Base-by-base conservation (phyloP, 2,113 vertebrate genomes). In the Pavo muticus region DNA sequence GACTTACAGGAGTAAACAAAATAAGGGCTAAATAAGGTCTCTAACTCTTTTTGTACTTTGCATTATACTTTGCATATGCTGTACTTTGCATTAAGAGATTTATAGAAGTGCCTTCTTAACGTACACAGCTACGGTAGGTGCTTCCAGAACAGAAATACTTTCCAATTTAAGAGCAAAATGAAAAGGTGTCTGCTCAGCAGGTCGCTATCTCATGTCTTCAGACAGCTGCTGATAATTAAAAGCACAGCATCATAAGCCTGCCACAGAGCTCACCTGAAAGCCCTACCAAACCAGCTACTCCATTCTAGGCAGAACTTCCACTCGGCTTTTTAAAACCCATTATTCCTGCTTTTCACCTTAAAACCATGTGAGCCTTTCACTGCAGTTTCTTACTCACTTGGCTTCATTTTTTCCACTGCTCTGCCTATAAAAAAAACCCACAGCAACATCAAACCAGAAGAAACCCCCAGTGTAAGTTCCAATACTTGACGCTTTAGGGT, bases 391-490 rank as follows among this genome's bases (percentile, higher is more conserved):
- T 17, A 72, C 30, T 30, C 24, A 11, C 35, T 60, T 47, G 32
- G 42, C 35, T 86, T 70, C 32, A 10, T 50, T 39, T 65, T 7
- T 25, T 17, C 74, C 14, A 0, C 2, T 52, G 27, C 42, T 35
- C 45, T 42, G 45, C 32, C 30, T 19, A 32, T 0, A 65, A 37
- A 5, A 47, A 52, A 48, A 11, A n/a, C 11, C 44, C 29, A 54
- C 78, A 30, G 44, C 63, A 15, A 27, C 29, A 44, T 27, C 81
- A 83, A 40, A 21, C 7, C 42, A 77, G 30, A 25, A 60, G 14
- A 14, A 69, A 42, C 2, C 10, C 37, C 11, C 40, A 9, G 9
- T 1, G 1, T 4, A 7, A 54, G 14, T 0, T 82, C 19, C 52
- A 35, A n/a, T 14, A 11, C 20, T 2, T 13, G 61, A 16, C 14